Evolutionary conservation across 2,888 invertebrate species (phyloP).

Genomic region (Rotaria sp.): DNA sequence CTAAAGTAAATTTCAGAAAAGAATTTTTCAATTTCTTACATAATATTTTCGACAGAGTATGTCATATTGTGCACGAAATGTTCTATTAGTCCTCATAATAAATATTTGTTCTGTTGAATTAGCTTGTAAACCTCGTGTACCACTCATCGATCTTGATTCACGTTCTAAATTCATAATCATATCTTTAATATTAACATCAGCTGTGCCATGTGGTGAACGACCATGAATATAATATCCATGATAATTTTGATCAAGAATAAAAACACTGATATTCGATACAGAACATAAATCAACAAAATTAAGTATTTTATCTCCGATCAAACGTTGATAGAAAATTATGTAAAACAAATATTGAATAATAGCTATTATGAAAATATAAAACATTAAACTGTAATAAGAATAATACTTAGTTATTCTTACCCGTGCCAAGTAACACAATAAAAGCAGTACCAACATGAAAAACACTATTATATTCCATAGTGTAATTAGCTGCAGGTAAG

Average conservation of each 20-base stretch:
- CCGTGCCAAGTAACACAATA: background rate
- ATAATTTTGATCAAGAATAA: constrained; percentile 65
- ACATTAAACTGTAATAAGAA: background rate
- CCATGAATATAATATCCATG: constrained; percentile 77
- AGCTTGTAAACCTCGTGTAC: constrained; percentile 68
- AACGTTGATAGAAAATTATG: background rate
- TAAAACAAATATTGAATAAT: background rate
- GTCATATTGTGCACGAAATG: constrained; percentile 57
- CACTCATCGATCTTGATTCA: constrained; percentile 70
- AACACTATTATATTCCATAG: background rate
- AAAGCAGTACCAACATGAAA: background rate
- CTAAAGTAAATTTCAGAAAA: no score
- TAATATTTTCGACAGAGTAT: background rate
- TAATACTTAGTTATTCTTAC: background rate
- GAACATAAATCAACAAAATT: constrained; percentile 75
- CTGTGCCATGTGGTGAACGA: constrained; percentile 70
- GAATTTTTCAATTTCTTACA: background rate
- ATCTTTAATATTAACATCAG: constrained; percentile 71
- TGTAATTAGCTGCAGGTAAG: background rate
- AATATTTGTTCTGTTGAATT: constrained; percentile 69
- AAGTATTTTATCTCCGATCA: constrained; percentile 62
- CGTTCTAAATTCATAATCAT: constrained; percentile 67
- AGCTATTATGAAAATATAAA: background rate
- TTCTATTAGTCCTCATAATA: constrained; percentile 64
- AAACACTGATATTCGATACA: constrained; percentile 69